Conservation (phyloP, 2,113 vertebrate genomes). For the Phaethornis superciliosus region DNA sequence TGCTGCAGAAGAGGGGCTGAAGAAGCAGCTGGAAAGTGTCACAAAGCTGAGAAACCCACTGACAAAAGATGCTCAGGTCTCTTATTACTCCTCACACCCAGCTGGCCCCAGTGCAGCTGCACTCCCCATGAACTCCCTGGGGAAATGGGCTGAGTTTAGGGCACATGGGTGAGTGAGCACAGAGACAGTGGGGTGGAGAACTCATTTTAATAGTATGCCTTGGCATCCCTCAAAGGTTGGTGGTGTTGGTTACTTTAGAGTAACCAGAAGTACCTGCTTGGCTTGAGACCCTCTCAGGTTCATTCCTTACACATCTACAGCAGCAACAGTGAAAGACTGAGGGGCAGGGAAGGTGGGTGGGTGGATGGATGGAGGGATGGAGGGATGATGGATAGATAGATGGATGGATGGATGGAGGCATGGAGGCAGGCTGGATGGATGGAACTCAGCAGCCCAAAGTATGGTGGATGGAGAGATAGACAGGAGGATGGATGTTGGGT, state of each 20-base stretch:
- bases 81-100: background rate
- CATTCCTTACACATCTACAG: background rate
- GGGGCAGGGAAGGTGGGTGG: background rate
- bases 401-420: background rate
- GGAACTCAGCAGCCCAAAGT: background rate
- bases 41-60: background rate
- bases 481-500: background rate
- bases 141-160: background rate
- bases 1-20: background rate
- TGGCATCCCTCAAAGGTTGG: background rate
- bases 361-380: background rate
- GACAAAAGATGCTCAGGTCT: background rate
- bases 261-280: background rate
- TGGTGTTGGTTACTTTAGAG: background rate
- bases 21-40: background rate
- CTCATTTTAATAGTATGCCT: background rate
- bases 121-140: background rate
- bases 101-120: fast-evolving
- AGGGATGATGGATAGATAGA: background rate
- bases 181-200: background rate
- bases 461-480: too few relatives aligned
- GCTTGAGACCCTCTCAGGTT: background rate
- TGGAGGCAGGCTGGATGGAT: background rate
- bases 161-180: fast-evolving
- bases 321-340: background rate